Conservation (phyloP, 2,888 invertebrate genomes). For the Podabrus alpinus region DNA sequence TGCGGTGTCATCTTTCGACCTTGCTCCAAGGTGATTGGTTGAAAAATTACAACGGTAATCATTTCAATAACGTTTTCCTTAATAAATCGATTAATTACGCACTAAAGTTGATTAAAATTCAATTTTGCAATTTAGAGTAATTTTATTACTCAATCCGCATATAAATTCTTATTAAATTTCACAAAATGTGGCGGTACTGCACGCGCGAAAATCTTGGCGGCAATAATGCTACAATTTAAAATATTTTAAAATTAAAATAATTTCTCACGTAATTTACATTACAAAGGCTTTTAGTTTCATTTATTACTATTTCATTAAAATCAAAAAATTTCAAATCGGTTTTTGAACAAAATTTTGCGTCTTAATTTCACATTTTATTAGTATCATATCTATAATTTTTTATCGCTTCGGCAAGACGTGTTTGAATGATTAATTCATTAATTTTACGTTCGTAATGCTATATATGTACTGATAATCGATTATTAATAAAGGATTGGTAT, state of each 20-base stretch:
- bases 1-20: constrained; percentile 26
- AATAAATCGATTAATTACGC: neutral
- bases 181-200: neutral
- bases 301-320: neutral
- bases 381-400: neutral
- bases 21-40: neutral
- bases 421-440: neutral
- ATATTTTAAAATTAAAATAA: neutral
- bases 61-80: neutral
- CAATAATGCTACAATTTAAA: neutral
- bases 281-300: neutral
- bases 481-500: neutral
- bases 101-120: neutral
- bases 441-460: neutral
- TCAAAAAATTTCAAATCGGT: neutral
- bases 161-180: neutral
- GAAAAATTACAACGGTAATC: neutral
- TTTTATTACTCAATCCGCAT: neutral
- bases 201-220: neutral
- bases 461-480: neutral
- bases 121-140: neutral
- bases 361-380: too few species aligned
- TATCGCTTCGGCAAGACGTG: neutral
- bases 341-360: neutral
- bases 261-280: neutral